These are phyloP conservation scores for Tetheella fluctuosa DNA, from an alignment of 2,888 invertebrate species.

Conservation along the genomic window DNA sequence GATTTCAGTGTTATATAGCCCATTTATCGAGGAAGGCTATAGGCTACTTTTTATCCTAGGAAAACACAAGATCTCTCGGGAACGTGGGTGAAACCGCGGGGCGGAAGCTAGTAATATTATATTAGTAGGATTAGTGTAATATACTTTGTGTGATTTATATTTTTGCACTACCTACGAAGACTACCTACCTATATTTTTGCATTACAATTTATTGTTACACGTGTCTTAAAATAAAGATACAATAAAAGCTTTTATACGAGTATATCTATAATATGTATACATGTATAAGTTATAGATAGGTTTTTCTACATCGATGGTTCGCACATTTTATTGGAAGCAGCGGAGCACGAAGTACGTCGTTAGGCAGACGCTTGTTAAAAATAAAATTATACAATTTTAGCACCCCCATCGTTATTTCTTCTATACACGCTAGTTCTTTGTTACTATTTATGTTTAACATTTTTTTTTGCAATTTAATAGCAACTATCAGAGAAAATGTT, in stretches of 20 bases:
- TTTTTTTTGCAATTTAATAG: neutral
- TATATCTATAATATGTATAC: neutral
- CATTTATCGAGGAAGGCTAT: no score
- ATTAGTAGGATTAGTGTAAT: no score
- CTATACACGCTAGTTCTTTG: slow-evolving; percentile 32
- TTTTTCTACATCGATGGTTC: slow-evolving; percentile 63
- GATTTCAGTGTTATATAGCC: no score
- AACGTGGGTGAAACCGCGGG: no score
- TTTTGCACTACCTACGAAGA: no score
- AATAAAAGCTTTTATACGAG: neutral
- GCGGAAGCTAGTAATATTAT: no score
- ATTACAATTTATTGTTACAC: neutral
- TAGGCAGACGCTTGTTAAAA: slow-evolving; percentile 69
- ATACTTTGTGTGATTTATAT: no score
- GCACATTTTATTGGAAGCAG: slow-evolving; percentile 64
- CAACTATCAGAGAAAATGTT: neutral
- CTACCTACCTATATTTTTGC: neutral
- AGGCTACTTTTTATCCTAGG: no score
- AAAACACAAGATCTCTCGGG: no score
- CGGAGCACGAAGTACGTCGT: slow-evolving; percentile 65
- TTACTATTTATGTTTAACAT: neutral
- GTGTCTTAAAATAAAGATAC: neutral
- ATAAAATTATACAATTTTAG: slow-evolving; percentile 73
- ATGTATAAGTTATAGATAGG: slow-evolving; percentile 38
- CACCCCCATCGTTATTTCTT: slow-evolving; percentile 42